Evolutionary conservation across 2,888 invertebrate species (phyloP), one percentile per base, ranked within the genome.

Genomic region (Eupelmus urozonus): DNA sequence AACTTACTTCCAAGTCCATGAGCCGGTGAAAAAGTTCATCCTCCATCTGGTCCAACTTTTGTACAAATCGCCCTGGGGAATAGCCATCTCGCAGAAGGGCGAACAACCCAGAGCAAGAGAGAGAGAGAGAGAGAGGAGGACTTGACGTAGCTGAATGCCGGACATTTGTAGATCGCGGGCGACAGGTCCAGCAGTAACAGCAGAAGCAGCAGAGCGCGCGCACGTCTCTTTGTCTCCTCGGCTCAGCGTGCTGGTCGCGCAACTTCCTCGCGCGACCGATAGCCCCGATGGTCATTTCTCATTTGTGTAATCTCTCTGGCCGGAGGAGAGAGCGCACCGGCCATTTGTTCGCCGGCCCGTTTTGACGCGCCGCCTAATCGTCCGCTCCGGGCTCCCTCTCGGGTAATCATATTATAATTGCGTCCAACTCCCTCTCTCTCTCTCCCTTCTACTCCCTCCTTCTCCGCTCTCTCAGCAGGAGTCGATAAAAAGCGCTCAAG

Each of bases 251-350:
- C 20, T 7, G 13, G 23, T 20, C 27, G 60, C 25, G 78, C 49
- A 60, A 57, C 63, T 70, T 81, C 80, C 79, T 74, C 82, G 84
- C 82, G 84, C 82, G 77, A 67, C 75, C 76, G 80, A 89, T 86
- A 85, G 85, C 85, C 85, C 84, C 85, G 85, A 85, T 86, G 87
- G 86, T 88, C 88, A 88, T 89, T 89, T 89, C 89, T 88, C 88
- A 89, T 89, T 89, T 89, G 87, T 85, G 87, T 89, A 89, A 89
- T 89, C 89, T 89, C 87, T 40, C 16, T 2, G 34, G 59, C 60
- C 59, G 23, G 67, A 18, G 66, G 80, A 78, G 81, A 45, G 45
- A 45, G 81, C 81, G 66, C 53, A 73, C 45, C 13, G 51, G 71
- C 85, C 87, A 88, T 88, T 87, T 87, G 87, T 87, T 87, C 85